phyloP scores from a whole-genome alignment of 2,113 vertebrate genomes.

The Eublepharis macularius region DNA sequence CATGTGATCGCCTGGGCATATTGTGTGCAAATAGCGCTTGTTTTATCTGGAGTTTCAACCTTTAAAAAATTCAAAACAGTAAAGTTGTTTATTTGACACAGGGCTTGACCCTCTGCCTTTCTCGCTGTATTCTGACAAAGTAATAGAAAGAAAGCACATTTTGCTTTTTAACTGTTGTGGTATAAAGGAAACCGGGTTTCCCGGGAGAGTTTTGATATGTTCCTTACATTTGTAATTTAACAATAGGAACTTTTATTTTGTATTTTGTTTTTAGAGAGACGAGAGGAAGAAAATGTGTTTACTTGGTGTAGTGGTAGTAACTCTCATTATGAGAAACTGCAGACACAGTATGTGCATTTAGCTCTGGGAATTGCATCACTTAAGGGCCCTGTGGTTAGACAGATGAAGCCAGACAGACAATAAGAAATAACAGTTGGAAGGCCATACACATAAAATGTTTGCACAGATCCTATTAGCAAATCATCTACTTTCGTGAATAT shows the following conservation, averaged over 20 bases:
- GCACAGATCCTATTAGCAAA: conserved; percentile 48
- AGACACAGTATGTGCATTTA: conserved; percentile 56
- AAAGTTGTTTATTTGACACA: conserved; percentile 81
- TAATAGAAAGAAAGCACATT: conserved; percentile 76
- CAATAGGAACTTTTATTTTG: conserved; percentile 56
- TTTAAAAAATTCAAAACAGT: conserved; percentile 83
- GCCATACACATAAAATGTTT: conserved; percentile 39
- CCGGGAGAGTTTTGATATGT: conserved; percentile 62
- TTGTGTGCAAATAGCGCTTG: conserved; percentile 77
- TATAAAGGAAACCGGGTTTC: conserved; percentile 67
- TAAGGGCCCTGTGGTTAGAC: conserved; percentile 65
- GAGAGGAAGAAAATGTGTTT: conserved; percentile 69
- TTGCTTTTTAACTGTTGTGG: conserved; percentile 67
- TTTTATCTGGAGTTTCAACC: conserved; percentile 79
- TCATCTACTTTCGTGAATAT: conserved; percentile 32
- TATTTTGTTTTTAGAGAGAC: conserved; percentile 69
- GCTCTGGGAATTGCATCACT: conserved; percentile 67
- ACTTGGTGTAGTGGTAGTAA: conserved; percentile 59
- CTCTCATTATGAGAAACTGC: conserved; percentile 56
- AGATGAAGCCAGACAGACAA: conserved; percentile 64
- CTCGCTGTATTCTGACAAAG: conserved; percentile 73
- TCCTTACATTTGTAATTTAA: conserved; percentile 65
- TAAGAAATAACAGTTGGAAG: conserved; percentile 63
- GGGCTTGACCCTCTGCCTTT: conserved; percentile 73
- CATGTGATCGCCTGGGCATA: conserved; percentile 77